These are phyloP conservation scores for Falco columbarius DNA, from an alignment of 2,797 vertebrate species.

Conservation along the genomic window DNA sequence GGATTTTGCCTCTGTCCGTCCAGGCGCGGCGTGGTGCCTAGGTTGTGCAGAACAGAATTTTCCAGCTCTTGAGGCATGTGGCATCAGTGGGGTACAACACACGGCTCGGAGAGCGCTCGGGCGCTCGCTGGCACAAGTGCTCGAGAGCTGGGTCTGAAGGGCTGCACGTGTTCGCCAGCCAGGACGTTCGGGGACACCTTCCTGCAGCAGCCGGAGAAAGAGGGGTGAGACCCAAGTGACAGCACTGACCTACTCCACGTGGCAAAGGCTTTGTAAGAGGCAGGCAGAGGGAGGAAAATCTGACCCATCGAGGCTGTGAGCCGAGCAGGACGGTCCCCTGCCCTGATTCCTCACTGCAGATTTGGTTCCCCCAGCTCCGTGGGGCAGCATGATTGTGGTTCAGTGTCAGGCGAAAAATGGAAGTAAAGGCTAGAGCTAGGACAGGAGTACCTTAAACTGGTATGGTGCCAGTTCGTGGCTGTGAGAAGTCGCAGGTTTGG, in stretches of 20 bases:
- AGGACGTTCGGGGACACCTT: not conserved
- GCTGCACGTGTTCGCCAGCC: not conserved
- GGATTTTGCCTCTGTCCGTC: not conserved
- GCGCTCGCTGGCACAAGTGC: not conserved
- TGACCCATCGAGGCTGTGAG: not conserved
- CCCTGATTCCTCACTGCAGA: not conserved
- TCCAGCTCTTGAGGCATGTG: rapidly evolving
- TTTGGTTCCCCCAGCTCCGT: not conserved
- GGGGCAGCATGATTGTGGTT: not conserved
- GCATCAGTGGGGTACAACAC: not conserved
- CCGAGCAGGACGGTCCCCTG: not conserved
- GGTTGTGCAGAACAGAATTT: not conserved
- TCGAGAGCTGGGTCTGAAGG: not conserved
- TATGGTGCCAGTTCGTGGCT: not conserved
- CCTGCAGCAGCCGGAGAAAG: not conserved
- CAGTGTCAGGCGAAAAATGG: not conserved
- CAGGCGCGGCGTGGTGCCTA: rapidly evolving
- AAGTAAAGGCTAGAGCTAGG: not conserved
- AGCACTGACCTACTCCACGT: not conserved
- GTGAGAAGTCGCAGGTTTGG: not conserved
- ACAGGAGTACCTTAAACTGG: not conserved
- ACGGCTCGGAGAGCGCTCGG: rapidly evolving
- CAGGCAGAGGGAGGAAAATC: not conserved
- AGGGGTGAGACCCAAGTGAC: not conserved
- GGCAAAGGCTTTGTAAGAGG: not conserved